A percentile compares a stretch with the other conserved stretches of the same genome.
These are phyloP conservation scores for Sylvia atricapilla DNA, from an alignment of 2,113 vertebrate species.

Conservation along the genomic window DNA sequence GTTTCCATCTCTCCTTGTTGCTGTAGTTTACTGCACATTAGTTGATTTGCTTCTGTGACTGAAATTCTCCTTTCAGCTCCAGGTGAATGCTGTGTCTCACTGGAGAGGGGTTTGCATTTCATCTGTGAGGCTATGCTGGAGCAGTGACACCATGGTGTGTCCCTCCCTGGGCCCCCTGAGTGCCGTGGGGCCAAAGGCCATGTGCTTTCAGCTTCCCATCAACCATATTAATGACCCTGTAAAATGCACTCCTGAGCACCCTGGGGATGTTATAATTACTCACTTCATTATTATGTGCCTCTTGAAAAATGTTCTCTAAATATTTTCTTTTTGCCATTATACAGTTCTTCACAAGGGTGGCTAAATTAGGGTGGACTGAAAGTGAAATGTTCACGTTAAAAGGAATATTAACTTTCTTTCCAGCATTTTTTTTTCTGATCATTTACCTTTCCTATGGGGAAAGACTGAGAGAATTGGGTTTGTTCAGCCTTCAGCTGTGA, in stretches of 20 bases:
- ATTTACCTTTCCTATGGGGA: background rate
- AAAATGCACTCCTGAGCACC: constrained; percentile 17
- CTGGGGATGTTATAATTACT: constrained; percentile 47
- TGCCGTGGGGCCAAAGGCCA: constrained; percentile 33
- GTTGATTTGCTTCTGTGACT: background rate
- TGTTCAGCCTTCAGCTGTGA: background rate
- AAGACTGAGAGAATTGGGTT: background rate
- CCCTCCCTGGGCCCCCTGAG: background rate
- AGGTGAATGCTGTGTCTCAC: background rate
- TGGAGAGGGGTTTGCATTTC: background rate
- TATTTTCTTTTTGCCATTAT: background rate
- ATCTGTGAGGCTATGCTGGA: background rate
- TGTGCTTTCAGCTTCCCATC: constrained; percentile 11
- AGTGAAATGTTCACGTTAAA: background rate
- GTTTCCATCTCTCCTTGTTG: background rate
- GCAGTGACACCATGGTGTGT: background rate
- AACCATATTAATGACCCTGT: constrained; percentile 9
- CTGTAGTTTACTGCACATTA: background rate
- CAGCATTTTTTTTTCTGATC: background rate
- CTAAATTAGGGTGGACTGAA: background rate
- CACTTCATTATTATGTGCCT: background rate
- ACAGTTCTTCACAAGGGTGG: background rate
- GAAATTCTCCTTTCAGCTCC: background rate
- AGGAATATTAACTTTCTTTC: background rate
- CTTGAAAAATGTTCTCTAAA: constrained; percentile 26